These are phyloP conservation scores for Drosophila simulans DNA, from an alignment of 1,140 invertebrate genomes.

Conservation along the genomic window DNA sequence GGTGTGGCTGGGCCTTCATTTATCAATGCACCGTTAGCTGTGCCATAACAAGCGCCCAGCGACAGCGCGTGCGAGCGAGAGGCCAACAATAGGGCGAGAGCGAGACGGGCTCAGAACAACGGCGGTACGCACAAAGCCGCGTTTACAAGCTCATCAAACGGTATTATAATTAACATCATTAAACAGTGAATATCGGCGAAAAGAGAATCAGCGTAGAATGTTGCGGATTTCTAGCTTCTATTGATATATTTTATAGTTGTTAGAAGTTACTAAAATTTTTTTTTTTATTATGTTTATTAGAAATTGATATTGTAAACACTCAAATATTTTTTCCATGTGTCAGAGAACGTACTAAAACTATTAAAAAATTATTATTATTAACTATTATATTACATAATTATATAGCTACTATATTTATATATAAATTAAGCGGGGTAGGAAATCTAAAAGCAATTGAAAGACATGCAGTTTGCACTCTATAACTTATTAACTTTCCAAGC, in stretches of 20 bases:
- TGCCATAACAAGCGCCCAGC: constrained; percentile 61
- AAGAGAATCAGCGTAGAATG: neutral
- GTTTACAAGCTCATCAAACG: constrained; percentile 56
- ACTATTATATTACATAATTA: too few species aligned
- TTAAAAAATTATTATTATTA: too few species aligned
- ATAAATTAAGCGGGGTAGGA: too few species aligned
- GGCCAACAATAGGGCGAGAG: constrained; percentile 13
- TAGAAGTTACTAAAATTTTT: too few species aligned
- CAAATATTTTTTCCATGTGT: too few species aligned
- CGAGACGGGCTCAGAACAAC: constrained; percentile 18
- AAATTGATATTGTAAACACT: too few species aligned
- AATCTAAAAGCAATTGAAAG: neutral
- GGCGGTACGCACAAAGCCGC: constrained; percentile 66
- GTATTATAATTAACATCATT: constrained; percentile 74
- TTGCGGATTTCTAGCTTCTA: too few species aligned
- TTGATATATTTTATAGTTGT: too few species aligned
- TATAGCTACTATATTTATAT: too few species aligned
- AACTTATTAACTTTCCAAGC: constrained; percentile 3
- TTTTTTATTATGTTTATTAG: too few species aligned
- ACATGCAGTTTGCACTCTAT: neutral
- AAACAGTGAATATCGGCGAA: constrained; percentile 21
- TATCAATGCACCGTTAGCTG: constrained; percentile 76
- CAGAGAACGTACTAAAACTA: too few species aligned
- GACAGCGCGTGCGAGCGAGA: constrained; percentile 21
- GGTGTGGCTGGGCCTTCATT: constrained; percentile 37